Conservation (phyloP, 2,113 vertebrate genomes). For the Bothrops jararaca region DNA sequence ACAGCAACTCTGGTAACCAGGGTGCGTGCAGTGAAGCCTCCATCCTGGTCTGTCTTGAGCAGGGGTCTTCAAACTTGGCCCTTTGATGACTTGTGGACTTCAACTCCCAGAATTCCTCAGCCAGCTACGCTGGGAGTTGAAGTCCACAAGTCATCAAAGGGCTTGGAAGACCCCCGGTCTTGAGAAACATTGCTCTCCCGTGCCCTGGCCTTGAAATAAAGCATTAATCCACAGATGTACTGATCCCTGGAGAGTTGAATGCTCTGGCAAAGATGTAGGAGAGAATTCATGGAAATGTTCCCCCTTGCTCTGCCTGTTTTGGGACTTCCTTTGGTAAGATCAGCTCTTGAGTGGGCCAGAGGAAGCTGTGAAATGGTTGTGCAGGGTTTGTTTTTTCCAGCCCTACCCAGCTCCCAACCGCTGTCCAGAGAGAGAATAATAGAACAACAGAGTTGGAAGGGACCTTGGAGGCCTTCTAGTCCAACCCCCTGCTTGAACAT, state of each 20-base stretch:
- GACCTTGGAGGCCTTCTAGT: background rate
- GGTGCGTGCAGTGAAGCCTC: background rate
- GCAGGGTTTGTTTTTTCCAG: background rate
- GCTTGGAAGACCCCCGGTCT: too few relatives aligned
- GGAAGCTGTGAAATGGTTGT: background rate
- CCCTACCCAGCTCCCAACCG: background rate
- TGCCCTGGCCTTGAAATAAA: background rate
- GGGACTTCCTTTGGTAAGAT: too few relatives aligned
- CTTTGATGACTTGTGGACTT: too few relatives aligned
- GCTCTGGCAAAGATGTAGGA: background rate
- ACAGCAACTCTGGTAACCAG: background rate
- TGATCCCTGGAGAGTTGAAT: background rate
- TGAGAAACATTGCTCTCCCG: background rate
- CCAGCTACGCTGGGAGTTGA: too few relatives aligned
- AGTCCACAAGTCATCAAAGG: too few relatives aligned
- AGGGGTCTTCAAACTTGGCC: too few relatives aligned
- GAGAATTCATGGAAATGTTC: background rate
- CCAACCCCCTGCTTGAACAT: background rate
- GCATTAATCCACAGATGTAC: background rate
- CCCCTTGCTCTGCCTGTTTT: background rate
- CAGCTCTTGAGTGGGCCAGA: background rate
- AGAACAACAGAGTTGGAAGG: too few relatives aligned
- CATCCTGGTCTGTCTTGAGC: background rate
- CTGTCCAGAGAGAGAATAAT: background rate
- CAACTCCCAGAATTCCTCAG: too few relatives aligned